Base-by-base conservation (phyloP, 2,888 invertebrate species). In the Andrena dorsata region DNA sequence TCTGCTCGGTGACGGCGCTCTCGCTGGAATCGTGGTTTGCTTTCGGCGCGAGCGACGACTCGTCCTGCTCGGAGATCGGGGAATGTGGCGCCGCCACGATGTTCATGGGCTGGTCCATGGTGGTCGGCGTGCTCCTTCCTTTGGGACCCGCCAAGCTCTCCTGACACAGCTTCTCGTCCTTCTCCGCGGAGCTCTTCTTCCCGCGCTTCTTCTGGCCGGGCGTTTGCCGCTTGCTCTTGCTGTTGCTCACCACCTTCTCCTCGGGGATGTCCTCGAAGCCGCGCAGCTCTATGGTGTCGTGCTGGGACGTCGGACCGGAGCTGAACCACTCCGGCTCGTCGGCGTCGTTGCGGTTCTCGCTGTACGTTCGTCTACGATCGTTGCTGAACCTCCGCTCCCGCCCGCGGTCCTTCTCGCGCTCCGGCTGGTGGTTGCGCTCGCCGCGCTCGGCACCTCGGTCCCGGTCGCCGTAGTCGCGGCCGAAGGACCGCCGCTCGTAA, bases 321-420 rank as follows among this genome's bases (percentile, higher is more conserved):
- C 97, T 97, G 92, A 97, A 97, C 96, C 98, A 98, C 94, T 98
- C 98, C 2, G 98, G 98, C 93, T 98, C 98, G 88, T 97, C 97
- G 88, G 96, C 96, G 80, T 95, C 96, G 32, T 16, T 71, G 88
- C 95, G 95, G 92, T 89, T 91, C 20, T 94, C 95, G 76, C 91
- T 93, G 66, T 92, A 93, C 8, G 93, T 93, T 88, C 96, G 95
- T 84, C 96, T 95, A 89, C 95, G 95, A 87, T 95, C 95, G 90
- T 95, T 95, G 74, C 88, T 86, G 89, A 95, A 96, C 91, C 95
- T 92, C 76, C 93, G 94, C 90, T 89, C 90, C 10, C 95, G 94
- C 61, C 92, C 92, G 91, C 95, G 95, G 89, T 95, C 94, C 91
- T 95, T 94, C 85, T 95, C 95, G 28, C 89, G 89, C 81, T 92